phyloP scores from a whole-genome alignment of 2,113 vertebrate species.

The Bubo bubo region DNA sequence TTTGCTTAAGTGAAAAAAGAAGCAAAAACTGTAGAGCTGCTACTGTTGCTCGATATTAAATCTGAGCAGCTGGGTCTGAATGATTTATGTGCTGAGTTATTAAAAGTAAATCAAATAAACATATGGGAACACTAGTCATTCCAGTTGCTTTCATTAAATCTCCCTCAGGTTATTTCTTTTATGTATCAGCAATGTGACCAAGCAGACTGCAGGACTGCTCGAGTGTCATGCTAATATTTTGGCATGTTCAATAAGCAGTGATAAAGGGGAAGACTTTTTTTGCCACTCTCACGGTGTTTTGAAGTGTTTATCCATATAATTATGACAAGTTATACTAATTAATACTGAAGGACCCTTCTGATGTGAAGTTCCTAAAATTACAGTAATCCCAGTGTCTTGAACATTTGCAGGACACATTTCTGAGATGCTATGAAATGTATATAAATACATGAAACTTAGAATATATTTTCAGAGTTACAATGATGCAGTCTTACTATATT shows the following conservation, averaged over 20 bases:
- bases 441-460: not conserved
- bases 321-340: constrained; percentile 6
- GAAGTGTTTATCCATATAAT: not conserved
- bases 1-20: not conserved
- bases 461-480: not conserved
- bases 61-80: constrained; percentile 10
- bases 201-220: not conserved
- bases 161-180: constrained; percentile 43
- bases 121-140: not conserved
- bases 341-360: not conserved
- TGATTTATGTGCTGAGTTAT: constrained; percentile 39
- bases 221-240: constrained; percentile 48
- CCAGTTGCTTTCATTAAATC: constrained; percentile 9
- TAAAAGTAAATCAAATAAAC: constrained; percentile 57
- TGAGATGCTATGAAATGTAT: not conserved
- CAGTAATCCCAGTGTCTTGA: not conserved
- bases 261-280: not conserved
- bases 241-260: not conserved
- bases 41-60: constrained; percentile 40
- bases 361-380: not conserved
- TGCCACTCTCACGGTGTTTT: not conserved
- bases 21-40: not conserved
- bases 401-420: not conserved
- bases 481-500: not conserved
- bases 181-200: not conserved